These are phyloP conservation scores for Gymnarchus niloticus DNA, from an alignment of 2,113 vertebrate genomes.

Conservation along the genomic window DNA sequence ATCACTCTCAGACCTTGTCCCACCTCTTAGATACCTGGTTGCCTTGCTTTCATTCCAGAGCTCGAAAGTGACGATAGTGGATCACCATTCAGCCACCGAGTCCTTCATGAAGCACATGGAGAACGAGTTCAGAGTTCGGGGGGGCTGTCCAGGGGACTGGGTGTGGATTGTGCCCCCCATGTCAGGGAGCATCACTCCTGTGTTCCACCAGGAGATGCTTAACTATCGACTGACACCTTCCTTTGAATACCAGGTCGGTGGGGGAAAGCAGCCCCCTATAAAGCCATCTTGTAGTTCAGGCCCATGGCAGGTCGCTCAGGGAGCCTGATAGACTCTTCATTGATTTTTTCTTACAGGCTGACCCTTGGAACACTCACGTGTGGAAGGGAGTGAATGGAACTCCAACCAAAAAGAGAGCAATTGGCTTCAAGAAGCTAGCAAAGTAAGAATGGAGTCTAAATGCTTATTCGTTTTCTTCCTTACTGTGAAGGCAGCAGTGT, in stretches of 20 bases:
- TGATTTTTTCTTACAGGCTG: slow-evolving; percentile 63
- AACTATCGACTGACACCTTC: slow-evolving; percentile 93
- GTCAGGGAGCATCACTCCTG: slow-evolving; percentile 94
- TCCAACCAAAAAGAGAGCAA: slow-evolving; percentile 91
- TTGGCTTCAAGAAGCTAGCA: slow-evolving; percentile 96
- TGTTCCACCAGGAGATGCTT: slow-evolving; percentile 98
- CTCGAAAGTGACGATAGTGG: slow-evolving; percentile 95
- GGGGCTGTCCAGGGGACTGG: slow-evolving; percentile 94
- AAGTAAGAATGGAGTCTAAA: slow-evolving; percentile 80
- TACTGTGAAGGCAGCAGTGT: too few species aligned
- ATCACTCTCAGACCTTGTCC: not conserved
- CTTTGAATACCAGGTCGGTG: slow-evolving; percentile 92
- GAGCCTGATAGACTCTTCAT: too few species aligned
- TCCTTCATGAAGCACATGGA: slow-evolving; percentile 99
- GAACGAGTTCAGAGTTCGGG: slow-evolving; percentile 85
- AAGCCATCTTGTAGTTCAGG: not conserved
- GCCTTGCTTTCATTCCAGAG: slow-evolving; percentile 53
- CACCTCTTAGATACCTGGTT: not conserved
- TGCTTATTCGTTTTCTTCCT: too few species aligned
- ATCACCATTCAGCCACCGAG: slow-evolving; percentile 95
- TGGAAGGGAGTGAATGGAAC: slow-evolving; percentile 96
- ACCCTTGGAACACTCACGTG: slow-evolving; percentile 88
- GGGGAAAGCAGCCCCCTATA: not conserved
- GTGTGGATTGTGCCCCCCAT: slow-evolving; percentile 98
- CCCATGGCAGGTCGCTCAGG: not conserved